These are phyloP conservation scores for Mesitornis unicolor DNA, from an alignment of 2,113 vertebrate species.

Conservation along the genomic window DNA sequence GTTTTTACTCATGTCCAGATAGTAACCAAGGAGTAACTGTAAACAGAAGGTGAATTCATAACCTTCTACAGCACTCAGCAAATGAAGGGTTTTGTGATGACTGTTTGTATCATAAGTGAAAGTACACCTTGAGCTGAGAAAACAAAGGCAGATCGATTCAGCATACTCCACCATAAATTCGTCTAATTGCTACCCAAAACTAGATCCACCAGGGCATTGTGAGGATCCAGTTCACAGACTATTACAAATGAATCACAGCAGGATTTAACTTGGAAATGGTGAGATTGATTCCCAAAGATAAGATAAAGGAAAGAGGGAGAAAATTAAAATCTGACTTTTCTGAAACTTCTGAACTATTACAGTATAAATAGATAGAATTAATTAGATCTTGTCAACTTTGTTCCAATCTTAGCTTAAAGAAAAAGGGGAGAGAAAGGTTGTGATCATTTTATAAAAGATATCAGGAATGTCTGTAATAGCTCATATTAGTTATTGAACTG, in stretches of 20 bases:
- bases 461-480: background rate
- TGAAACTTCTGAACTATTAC: background rate
- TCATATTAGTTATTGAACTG: background rate
- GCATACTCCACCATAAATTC: background rate
- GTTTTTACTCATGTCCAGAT: background rate
- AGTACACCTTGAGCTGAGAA: background rate
- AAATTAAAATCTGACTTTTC: background rate
- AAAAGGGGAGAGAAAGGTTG: background rate
- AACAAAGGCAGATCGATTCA: background rate
- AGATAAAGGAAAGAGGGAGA: background rate
- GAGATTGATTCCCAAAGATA: background rate
- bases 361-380: background rate
- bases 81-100: background rate
- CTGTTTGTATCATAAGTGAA: background rate
- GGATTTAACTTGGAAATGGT: background rate
- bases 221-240: background rate
- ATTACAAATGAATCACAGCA: background rate
- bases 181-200: background rate
- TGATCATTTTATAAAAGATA: background rate
- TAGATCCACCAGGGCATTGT: rapidly evolving
- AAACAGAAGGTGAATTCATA: background rate
- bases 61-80: background rate
- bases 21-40: background rate
- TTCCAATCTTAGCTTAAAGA: background rate
- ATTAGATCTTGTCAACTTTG: background rate